Percentiles rank a stretch among this genome's conserved stretches.
Evolutionary conservation across 2,797 vertebrate species (phyloP).

Genomic region (Delichon dasypus): DNA sequence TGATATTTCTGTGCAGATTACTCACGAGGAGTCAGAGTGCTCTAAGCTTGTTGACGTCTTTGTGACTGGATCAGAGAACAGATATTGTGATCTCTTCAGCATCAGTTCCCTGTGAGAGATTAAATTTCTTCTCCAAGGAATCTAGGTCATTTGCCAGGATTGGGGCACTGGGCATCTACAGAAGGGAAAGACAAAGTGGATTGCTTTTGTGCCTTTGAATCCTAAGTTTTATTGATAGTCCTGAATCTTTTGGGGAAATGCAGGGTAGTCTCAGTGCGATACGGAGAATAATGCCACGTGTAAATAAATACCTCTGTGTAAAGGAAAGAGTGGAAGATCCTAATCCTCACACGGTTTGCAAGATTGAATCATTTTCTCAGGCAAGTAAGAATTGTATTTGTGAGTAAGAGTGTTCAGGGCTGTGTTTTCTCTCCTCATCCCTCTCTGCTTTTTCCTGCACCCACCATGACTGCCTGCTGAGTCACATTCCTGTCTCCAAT

Average conservation of each 20-base stretch:
- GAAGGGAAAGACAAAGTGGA: not conserved
- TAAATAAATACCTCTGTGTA: not conserved
- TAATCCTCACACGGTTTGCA: not conserved
- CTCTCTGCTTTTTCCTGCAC: not conserved
- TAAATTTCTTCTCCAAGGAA: slow-evolving; percentile 16
- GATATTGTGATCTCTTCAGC: slow-evolving; percentile 47
- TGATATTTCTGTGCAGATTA: slow-evolving; percentile 62
- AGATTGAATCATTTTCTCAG: not conserved
- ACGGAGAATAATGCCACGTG: not conserved
- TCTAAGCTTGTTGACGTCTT: slow-evolving; percentile 53
- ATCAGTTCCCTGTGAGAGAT: not conserved
- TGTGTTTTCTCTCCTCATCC: not conserved
- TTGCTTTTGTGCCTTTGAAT: not conserved
- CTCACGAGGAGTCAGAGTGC: not conserved
- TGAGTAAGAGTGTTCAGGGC: not conserved
- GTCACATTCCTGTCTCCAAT: fast-evolving
- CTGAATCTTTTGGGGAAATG: not conserved
- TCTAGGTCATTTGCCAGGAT: not conserved
- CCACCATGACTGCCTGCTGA: not conserved
- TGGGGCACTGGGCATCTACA: not conserved
- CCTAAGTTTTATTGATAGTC: not conserved
- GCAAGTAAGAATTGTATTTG: not conserved
- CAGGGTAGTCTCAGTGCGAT: not conserved
- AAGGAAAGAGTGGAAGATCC: not conserved
- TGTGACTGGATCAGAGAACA: slow-evolving; percentile 42